Conservation (phyloP, 1,140 invertebrate genomes). For the Drosophila melanica region DNA sequence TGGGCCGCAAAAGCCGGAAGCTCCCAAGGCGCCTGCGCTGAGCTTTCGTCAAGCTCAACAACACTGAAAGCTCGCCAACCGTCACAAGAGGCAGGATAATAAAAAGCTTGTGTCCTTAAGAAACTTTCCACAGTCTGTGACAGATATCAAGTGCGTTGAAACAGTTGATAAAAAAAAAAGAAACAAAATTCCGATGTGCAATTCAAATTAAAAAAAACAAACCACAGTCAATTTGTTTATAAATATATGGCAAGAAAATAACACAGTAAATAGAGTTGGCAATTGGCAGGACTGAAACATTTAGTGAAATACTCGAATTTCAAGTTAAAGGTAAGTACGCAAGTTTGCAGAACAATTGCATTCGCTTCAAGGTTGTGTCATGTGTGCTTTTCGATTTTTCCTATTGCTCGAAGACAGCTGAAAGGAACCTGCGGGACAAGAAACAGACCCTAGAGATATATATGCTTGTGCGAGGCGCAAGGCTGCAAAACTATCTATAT, state of each 20-base stretch:
- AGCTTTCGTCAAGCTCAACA: conserved; percentile 32
- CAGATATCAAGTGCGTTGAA: conserved; percentile 47
- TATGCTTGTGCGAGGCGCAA: too few species aligned
- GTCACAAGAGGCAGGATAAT: conserved; percentile 48
- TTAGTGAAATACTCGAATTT: not conserved
- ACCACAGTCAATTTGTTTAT: conserved; percentile 9
- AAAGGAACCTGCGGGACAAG: conserved; percentile 30
- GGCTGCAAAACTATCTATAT: conserved; percentile 1
- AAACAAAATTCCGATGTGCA: conserved; percentile 8
- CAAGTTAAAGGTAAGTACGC: conserved; percentile 8
- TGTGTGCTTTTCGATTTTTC: conserved; percentile 77
- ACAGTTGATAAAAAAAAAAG: conserved; percentile 9
- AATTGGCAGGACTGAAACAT: not conserved
- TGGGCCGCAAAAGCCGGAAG: conserved; percentile 64
- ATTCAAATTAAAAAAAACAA: conserved; percentile 6
- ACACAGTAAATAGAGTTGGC: not conserved
- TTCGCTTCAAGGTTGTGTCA: conserved; percentile 53
- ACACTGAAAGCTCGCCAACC: conserved; percentile 30
- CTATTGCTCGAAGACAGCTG: conserved; percentile 46
- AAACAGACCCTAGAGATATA: conserved; percentile 15
- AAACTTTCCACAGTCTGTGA: conserved; percentile 69
- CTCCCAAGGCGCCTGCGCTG: conserved; percentile 48
- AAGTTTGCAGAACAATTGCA: conserved; percentile 40
- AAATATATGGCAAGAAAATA: conserved; percentile 5
- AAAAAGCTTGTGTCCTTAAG: conserved; percentile 58